Conservation (phyloP, 2,797 vertebrate genomes). For the Sylvilagus floridanus region DNA sequence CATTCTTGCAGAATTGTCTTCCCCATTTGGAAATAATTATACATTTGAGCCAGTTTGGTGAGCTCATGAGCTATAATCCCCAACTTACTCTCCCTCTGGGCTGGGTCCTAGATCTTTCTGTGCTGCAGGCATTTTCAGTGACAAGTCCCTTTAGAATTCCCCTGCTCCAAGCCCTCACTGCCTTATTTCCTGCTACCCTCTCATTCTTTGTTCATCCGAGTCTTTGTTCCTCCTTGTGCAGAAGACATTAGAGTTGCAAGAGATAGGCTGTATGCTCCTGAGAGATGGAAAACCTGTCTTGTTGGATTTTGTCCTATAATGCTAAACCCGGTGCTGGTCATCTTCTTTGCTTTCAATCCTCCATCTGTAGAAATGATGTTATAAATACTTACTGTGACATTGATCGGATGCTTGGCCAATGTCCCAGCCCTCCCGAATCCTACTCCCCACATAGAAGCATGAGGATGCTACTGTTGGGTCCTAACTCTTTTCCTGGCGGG, state of each 20-base stretch:
- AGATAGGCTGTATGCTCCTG: not conserved
- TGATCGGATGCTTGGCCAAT: conserved; percentile 1
- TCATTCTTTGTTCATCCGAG: not conserved
- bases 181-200: conserved; percentile 26
- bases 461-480: not conserved
- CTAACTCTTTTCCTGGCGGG: conserved; percentile 4
- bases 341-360: not conserved
- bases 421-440: not conserved
- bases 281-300: not conserved
- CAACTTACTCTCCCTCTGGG: conserved; percentile 55
- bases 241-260: not conserved
- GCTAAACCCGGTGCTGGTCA: not conserved
- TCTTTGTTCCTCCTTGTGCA: not conserved
- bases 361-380: not conserved
- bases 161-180: conserved; percentile 24
- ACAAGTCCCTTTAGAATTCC: conserved; percentile 38
- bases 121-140: conserved; percentile 59
- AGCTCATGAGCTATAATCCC: conserved; percentile 79
- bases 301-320: conserved; percentile 14
- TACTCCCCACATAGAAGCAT: not conserved
- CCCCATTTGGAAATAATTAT: conserved; percentile 82
- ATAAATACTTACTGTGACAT: conserved; percentile 3
- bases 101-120: conserved; percentile 57
- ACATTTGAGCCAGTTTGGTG: conserved; percentile 76
- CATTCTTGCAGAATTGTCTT: conserved; percentile 75